Evolutionary conservation across 2,797 vertebrate species (phyloP), one percentile per base, ranked within the genome.

Genomic region (Gadopsis bispinosus): DNA sequence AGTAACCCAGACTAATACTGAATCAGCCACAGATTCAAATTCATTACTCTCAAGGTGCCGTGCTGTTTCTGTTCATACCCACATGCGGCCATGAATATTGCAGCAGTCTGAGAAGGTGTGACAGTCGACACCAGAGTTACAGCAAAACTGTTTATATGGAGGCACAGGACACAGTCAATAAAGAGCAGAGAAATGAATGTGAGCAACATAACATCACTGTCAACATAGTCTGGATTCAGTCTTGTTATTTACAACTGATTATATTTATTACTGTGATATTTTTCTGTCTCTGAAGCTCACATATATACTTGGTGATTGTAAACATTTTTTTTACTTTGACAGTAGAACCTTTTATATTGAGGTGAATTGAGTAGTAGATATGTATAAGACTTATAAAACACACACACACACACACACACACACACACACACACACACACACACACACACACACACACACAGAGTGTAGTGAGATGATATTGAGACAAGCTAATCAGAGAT

Each of bases 11-110:
- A 87, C 87, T 82, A 88, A 91, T 88, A 90, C 89, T 90, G 87
- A 83, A 87, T 80, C 87, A 87, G 84, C 68, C 85, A 75, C 77
- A 80, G 72, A 88, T 89, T 90, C 83, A 90, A 92, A 94, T 93
- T 93, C 89, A 94, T 94, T 91, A 92, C 81, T 65, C 64, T 68
- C 68, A 60, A 62, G 72, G 81, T 72, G 83, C 66, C n/a, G 19
- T 45, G 75, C 63, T 67, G 71, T 54, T 83, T 66, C 76, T 81
- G 83, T 64, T 81, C 69, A 65, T 80, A 69, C 71, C 56, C 77
- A 67, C 71, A 63, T 69, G 64, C 65, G 33, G 75, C 54, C 73
- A 31, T 85, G 82, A 83, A 90, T 86, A 84, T 80, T 71, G 66
- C 74, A 70, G 67, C 54, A 63, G 77, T 74, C 66, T 51, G 78